Conservation (phyloP, 1,140 invertebrate species). For the Lepidurus couesii region DNA sequence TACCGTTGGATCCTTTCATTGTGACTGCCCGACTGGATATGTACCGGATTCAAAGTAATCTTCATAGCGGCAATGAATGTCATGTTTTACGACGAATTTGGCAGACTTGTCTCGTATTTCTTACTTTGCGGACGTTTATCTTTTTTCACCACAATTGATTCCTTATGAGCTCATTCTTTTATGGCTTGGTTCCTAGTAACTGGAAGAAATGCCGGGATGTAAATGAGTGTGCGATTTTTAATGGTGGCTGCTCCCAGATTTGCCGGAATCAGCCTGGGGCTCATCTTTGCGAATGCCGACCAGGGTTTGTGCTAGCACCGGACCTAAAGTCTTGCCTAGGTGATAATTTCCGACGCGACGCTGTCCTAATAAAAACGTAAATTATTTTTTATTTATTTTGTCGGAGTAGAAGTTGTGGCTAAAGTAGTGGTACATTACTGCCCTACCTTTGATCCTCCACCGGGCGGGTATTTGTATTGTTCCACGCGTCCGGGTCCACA, state of each 20-base stretch:
- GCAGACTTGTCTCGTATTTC: not conserved
- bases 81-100: not conserved
- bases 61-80: not conserved
- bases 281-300: slow-evolving; percentile 48
- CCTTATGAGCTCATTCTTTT: not conserved
- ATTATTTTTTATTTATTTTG: not conserved
- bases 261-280: slow-evolving; percentile 52
- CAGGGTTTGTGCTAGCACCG: slow-evolving; percentile 40
- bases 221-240: slow-evolving; percentile 48
- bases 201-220: slow-evolving; percentile 42
- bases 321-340: slow-evolving; percentile 47
- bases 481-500: slow-evolving; percentile 41
- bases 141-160: not conserved
- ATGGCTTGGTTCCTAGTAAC: not conserved
- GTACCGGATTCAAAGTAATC: slow-evolving; percentile 39
- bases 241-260: slow-evolving; percentile 51
- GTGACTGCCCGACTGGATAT: slow-evolving; percentile 45
- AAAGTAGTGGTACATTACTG: slow-evolving; percentile 39
- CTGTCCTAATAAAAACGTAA: not conserved
- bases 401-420: slow-evolving; percentile 38
- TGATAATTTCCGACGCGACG: slow-evolving; percentile 35
- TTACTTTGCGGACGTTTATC: not conserved
- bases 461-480: slow-evolving; percentile 45
- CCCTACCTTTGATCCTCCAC: slow-evolving; percentile 42
- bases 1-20: slow-evolving; percentile 44